phyloP scores from a whole-genome alignment of 2,113 vertebrate species.

The Collichthys lucidus region DNA sequence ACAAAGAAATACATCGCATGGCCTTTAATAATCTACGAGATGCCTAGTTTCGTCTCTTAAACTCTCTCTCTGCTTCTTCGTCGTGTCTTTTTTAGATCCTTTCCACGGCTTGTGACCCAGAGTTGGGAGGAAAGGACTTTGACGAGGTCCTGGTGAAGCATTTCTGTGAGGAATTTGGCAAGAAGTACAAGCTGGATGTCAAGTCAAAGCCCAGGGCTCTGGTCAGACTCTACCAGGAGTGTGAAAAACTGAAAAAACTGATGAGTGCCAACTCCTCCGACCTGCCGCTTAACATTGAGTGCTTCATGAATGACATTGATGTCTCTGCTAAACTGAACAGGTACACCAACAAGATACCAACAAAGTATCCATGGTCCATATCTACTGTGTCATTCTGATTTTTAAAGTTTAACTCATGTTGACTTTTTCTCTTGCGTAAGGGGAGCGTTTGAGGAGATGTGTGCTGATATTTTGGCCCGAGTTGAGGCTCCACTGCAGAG shows the following conservation, averaged over 20 bases:
- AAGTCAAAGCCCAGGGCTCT: constrained; percentile 94
- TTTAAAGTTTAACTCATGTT: not conserved
- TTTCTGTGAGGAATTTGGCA: constrained; percentile 95
- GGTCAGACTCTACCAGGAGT: constrained; percentile 94
- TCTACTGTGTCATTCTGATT: not conserved
- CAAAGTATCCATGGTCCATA: not conserved
- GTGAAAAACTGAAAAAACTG: constrained; percentile 96
- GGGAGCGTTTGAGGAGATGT: constrained; percentile 94
- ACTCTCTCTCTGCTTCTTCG: not conserved
- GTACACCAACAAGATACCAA: constrained; percentile 67
- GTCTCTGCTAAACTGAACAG: constrained; percentile 94
- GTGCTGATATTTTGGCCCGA: constrained; percentile 87
- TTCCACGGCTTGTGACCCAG: constrained; percentile 91
- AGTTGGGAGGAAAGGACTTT: constrained; percentile 95
- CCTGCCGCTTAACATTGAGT: constrained; percentile 96
- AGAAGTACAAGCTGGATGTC: constrained; percentile 96
- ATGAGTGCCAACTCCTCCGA: constrained; percentile 99
- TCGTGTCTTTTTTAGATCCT: constrained; percentile 87
- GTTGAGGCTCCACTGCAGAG: constrained; percentile 92
- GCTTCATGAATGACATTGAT: constrained; percentile 98
- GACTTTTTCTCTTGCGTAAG: constrained; percentile 77
- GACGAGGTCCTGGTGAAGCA: constrained; percentile 92
- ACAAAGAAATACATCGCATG: no score
- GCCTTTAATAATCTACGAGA: not conserved
- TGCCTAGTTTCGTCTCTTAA: not conserved